phyloP scores from a whole-genome alignment of 2,888 invertebrate genomes.

The Clitarchus hookeri region DNA sequence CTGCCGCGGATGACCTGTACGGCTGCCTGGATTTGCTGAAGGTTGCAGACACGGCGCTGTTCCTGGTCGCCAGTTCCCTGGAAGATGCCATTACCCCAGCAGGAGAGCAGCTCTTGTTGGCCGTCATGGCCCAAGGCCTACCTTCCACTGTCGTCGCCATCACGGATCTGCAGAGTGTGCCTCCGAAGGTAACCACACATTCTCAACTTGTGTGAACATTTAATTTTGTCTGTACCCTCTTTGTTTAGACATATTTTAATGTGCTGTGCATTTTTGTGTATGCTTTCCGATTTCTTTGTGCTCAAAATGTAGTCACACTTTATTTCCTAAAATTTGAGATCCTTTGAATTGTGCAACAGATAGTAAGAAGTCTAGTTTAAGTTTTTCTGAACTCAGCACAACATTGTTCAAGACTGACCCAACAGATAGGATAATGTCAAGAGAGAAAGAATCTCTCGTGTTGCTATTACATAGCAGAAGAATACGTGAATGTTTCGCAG shows the following conservation, averaged over 20 bases:
- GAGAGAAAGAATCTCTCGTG: no score
- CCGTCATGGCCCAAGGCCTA: conserved; percentile 79
- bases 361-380: no score
- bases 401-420: no score
- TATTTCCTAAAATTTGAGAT: no score
- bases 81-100: conserved; percentile 73
- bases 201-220: not conserved
- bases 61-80: conserved; percentile 71
- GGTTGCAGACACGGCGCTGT: conserved; percentile 82
- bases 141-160: conserved; percentile 78
- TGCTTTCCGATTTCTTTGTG: not conserved
- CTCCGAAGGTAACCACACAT: conserved; percentile 62
- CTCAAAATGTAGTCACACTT: no score
- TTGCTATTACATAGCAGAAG: no score
- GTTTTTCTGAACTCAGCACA: no score
- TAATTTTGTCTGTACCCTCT: no score
- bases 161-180: conserved; percentile 74
- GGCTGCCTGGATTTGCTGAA: conserved; percentile 80
- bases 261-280: not conserved
- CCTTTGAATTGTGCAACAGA: no score
- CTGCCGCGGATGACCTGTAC: conserved; percentile 74
- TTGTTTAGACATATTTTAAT: not conserved
- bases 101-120: conserved; percentile 77
- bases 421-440: no score
- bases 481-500: no score